A percentile compares a stretch with the other conserved stretches of the same genome.
phyloP scores from a whole-genome alignment of 2,888 invertebrate species.

The Drosophila mettleri region DNA sequence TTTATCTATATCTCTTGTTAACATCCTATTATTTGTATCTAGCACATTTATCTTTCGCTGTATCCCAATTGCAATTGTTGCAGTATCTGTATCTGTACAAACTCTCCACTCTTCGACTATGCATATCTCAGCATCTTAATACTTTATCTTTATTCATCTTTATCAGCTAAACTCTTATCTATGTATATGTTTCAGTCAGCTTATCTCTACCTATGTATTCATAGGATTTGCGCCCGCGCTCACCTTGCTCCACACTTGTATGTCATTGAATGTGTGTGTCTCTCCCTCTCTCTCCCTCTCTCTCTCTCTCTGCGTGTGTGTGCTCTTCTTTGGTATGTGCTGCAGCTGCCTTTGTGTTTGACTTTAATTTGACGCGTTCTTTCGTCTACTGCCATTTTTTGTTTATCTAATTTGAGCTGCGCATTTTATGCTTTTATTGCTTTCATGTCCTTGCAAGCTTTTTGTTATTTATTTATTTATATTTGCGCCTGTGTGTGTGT shows the following conservation, averaged over 20 bases:
- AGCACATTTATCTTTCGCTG: too few species aligned
- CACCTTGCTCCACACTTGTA: not conserved
- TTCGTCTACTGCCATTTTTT: slow-evolving; percentile 29
- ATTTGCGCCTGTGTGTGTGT: slow-evolving; percentile 54
- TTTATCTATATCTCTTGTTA: too few species aligned
- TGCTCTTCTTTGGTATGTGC: slow-evolving; percentile 21
- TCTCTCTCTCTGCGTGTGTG: not conserved
- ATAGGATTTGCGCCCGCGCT: not conserved
- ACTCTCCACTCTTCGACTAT: too few species aligned
- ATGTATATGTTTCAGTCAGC: not conserved
- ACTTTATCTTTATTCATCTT: too few species aligned
- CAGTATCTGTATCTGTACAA: not conserved
- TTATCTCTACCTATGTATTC: not conserved
- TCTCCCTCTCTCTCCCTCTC: slow-evolving; percentile 5
- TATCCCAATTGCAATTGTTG: too few species aligned
- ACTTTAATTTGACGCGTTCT: slow-evolving; percentile 54
- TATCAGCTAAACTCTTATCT: not conserved
- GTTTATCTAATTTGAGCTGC: slow-evolving; percentile 56
- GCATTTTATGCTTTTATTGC: slow-evolving; percentile 66
- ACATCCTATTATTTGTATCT: too few species aligned
- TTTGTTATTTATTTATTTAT: slow-evolving; percentile 61
- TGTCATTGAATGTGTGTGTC: not conserved
- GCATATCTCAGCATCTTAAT: too few species aligned
- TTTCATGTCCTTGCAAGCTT: slow-evolving; percentile 57
- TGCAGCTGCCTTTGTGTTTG: slow-evolving; percentile 49